Base-by-base conservation (phyloP, 1,140 invertebrate genomes). In the Philotrypesis tridentata region DNA sequence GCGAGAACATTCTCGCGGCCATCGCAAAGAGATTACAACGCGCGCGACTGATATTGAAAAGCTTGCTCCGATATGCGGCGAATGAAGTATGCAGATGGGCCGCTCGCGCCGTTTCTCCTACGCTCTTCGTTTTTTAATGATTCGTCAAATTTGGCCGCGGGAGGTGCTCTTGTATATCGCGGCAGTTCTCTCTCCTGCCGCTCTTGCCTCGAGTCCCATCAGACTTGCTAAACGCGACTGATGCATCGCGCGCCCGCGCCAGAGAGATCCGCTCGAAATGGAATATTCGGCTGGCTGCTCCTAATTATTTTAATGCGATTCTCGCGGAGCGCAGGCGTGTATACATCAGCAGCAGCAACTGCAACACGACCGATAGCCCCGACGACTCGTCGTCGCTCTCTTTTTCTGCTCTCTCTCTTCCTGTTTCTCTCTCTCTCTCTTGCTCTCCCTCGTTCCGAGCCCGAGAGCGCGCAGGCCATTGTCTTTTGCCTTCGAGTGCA, bases 221-320 rank as follows among this genome's bases (percentile, higher is more conserved):
- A 76, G 60, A 76, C 74, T 70, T 55, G 76, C 65, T 78, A 70
- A 78, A 78, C 60, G 27, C 40, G 60, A 12, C 33, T 37, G 60
- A 76, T 76, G 61, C 33, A 72, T 29, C 55, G 23, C 40, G 37
- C 70, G 3, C 29, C 2, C 21, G n/a, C 7, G 12, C 21, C n/a
- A n/a, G n/a, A n/a, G 29, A 60, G 11, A 72, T 17, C 40, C 25
- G 63, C 23, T 27, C 33, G 67, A 84, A 80, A 81, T 80, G 79
- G 75, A 60, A 85, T 84, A 83, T 84, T 83, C 82, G 79, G 75
- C 60, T 86, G 84, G 85, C 84, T 87, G 86, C 86, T 84, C 86
- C 86, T 88, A 89, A 89, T 90, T 89, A 90, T 90, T 90, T 86
- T 87, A 86, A 85, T 85, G 82, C 84, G 84, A 83, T 85, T 85